Evolutionary conservation across 1,140 invertebrate species (phyloP), one percentile per base, ranked within the genome.

Genomic region (Chironomus striatipennis): DNA sequence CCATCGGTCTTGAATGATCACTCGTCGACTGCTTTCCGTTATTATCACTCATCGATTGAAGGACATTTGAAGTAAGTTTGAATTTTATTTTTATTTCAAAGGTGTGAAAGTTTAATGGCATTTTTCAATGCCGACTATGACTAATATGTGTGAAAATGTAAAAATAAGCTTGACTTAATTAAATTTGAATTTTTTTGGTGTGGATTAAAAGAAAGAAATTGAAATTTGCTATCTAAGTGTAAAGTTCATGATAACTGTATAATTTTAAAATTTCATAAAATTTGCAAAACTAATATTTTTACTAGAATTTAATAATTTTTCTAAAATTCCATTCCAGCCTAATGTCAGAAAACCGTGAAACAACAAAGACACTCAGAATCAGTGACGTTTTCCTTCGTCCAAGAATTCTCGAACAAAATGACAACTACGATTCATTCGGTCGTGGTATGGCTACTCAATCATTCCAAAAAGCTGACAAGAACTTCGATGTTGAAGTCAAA

Each of bases 31-130:
- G 94, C 93, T 0, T 95, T 93, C 80, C 89, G 94, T 84, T 93
- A 93, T 79, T 95, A 95, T 84, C 94, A 96, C 81, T 90, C 91
- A 0, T 84, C 93, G 70, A 92, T 95, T 74, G 88, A 91, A 77
- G 93, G 92, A 75, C 85, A 86, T 79, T 84, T 93, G 73, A 87
- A 91, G 92, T 93, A 85, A 87, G 87, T 67, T 2, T 34, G 57
- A 24, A 17, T n/a, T 74, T 18, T 17, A 64, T 24, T 47, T 17
- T 0, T n/a, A n/a, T n/a, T n/a, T n/a, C n/a, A n/a, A n/a, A n/a
- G n/a, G n/a, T n/a, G n/a, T n/a, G n/a, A n/a, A n/a, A n/a, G n/a
- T n/a, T n/a, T n/a, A n/a, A n/a, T n/a, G n/a, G n/a, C n/a, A 15
- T 57, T 57, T n/a, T 57, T 57, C 15, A 5, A 15, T 10, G 43